phyloP scores from a whole-genome alignment of 2,888 invertebrate species.

The Congeria kusceri region DNA sequence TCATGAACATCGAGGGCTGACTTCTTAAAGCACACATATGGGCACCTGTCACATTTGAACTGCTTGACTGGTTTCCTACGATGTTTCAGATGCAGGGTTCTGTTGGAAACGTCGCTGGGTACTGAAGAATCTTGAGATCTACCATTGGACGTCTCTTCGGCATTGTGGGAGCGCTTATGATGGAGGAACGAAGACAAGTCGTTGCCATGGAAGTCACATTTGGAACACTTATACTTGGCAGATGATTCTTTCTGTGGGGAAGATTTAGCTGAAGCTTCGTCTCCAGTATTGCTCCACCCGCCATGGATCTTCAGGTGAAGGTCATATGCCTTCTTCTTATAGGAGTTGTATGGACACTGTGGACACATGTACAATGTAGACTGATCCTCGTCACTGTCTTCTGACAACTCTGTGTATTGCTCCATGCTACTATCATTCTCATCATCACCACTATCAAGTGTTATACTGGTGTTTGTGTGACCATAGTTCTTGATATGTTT shows the following conservation, averaged over 20 bases:
- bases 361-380: slow-evolving; percentile 73
- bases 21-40: slow-evolving; percentile 76
- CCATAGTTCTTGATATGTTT: slow-evolving; percentile 83
- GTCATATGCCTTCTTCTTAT: slow-evolving; percentile 73
- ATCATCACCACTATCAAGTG: slow-evolving; percentile 39
- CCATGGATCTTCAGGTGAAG: slow-evolving; percentile 77
- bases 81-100: slow-evolving; percentile 72
- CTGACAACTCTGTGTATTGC: slow-evolving; percentile 39
- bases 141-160: slow-evolving; percentile 10
- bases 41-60: slow-evolving; percentile 78
- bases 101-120: slow-evolving; percentile 65
- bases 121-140: slow-evolving; percentile 25
- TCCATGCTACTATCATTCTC: slow-evolving; percentile 40
- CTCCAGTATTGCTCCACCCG: slow-evolving; percentile 44
- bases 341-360: slow-evolving; percentile 75
- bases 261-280: slow-evolving; percentile 16
- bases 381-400: slow-evolving; percentile 60
- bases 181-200: slow-evolving; percentile 80
- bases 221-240: slow-evolving; percentile 78
- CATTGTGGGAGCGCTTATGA: slow-evolving; percentile 78
- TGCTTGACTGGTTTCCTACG: slow-evolving; percentile 78
- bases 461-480: slow-evolving; percentile 65
- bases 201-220: slow-evolving; percentile 78
- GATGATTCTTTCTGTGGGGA: slow-evolving; percentile 30
- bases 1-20: slow-evolving; percentile 74